Evolutionary conservation across 1,140 invertebrate genomes (phyloP).

Genomic region (Phocides pigmalion): DNA sequence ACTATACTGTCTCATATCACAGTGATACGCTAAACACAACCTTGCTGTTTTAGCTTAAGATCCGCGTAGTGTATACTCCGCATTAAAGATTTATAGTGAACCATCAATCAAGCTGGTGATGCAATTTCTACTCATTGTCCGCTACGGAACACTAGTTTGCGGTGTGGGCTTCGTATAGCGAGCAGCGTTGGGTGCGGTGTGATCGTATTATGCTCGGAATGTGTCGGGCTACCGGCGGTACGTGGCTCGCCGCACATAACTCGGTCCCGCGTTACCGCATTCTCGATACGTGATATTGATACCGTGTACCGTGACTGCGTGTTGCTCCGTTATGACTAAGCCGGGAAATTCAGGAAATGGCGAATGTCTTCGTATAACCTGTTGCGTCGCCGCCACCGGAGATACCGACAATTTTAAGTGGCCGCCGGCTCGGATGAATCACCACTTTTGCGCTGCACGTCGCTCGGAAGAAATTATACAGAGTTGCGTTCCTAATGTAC

Average conservation of each 20-base stretch:
- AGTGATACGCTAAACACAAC: too few species aligned
- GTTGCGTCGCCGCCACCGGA: slow-evolving; percentile 39
- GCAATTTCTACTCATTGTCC: slow-evolving; percentile 13
- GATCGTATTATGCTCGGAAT: slow-evolving; percentile 48
- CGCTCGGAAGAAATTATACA: not conserved
- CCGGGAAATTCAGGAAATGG: slow-evolving; percentile 49
- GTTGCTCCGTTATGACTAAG: slow-evolving; percentile 39
- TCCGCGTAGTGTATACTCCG: not conserved
- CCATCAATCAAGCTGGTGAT: slow-evolving; percentile 14
- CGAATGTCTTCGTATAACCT: slow-evolving; percentile 45
- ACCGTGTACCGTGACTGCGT: slow-evolving; percentile 5
- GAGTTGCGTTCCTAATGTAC: not conserved
- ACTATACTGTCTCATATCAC: too few species aligned
- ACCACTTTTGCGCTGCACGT: slow-evolving; percentile 10
- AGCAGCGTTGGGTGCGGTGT: slow-evolving; percentile 34
- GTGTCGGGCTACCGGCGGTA: slow-evolving; percentile 49
- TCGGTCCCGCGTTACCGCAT: slow-evolving; percentile 50
- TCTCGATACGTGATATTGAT: slow-evolving; percentile 49
- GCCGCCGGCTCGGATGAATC: slow-evolving; percentile 6
- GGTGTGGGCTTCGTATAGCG: slow-evolving; percentile 13
- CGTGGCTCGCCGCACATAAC: slow-evolving; percentile 52
- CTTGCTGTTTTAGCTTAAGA: not conserved
- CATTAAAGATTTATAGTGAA: slow-evolving; percentile 9
- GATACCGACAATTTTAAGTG: slow-evolving; percentile 30
- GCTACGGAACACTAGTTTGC: slow-evolving; percentile 6